Conservation (phyloP, 64 coral and sea anemone species). For the Acropora yongei region DNA sequence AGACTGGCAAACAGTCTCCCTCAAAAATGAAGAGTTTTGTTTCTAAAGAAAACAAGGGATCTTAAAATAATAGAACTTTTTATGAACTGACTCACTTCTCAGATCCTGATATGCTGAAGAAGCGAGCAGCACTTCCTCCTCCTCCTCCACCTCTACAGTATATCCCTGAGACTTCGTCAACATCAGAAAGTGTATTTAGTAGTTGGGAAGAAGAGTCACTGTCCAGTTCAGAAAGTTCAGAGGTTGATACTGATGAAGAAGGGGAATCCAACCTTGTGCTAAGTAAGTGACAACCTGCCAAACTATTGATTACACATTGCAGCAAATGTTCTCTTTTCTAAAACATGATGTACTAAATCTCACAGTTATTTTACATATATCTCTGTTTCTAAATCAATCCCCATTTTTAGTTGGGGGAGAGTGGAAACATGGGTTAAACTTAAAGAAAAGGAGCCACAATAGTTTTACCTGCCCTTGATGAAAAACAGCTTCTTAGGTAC, state of each 20-base stretch:
- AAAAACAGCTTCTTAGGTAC: no score
- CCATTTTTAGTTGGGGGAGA: no score
- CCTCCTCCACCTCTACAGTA: slow-evolving; percentile 41
- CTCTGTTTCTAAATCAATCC: neutral
- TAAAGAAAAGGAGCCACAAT: no score
- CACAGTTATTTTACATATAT: neutral
- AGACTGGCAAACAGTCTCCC: no score
- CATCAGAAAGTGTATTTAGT: slow-evolving; percentile 62
- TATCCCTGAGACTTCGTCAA: no score
- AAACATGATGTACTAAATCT: no score
- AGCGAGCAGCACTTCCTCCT: slow-evolving; percentile 14
- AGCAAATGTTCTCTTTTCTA: no score
- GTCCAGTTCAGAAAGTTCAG: slow-evolving; percentile 42
- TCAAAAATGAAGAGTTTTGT: no score
- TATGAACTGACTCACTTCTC: neutral
- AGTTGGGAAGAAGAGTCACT: slow-evolving; percentile 68
- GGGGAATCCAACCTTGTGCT: slow-evolving; percentile 75
- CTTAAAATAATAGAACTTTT: neutral
- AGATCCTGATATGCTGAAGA: slow-evolving; percentile 72
- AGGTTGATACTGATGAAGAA: slow-evolving; percentile 5
- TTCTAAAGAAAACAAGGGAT: neutral
- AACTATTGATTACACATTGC: no score
- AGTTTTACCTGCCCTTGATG: no score
- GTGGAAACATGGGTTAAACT: no score
- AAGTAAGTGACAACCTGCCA: slow-evolving; percentile 48